Evolutionary conservation across 2,797 vertebrate genomes (phyloP), one percentile per base, ranked within the genome.

Genomic region (Schizothorax lantsangensis): DNA sequence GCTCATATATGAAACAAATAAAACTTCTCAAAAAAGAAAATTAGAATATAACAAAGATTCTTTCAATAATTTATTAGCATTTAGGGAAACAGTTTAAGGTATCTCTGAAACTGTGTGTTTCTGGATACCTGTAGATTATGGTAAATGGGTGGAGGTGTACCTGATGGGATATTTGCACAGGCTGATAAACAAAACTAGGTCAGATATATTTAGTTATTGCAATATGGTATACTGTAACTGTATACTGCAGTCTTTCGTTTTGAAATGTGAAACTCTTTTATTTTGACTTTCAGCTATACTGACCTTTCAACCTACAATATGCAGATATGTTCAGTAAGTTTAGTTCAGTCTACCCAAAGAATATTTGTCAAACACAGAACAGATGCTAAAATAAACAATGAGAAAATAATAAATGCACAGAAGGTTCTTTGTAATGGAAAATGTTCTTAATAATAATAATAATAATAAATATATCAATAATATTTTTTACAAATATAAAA

Each of bases 121-220:
- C 57, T 10, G 77, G 23, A n/a, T 26, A 84, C 30, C 10, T 75
- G 38, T 59, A 83, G 15, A 57, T 59, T 43, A 4, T 17, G 72
- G 7, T 12, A 38, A 75, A 82, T 40, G 14, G 33, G 36, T 40
- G 49, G 21, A 5, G 23, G 6, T 54, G 14, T 57, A 74, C 40
- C 69, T 45, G n/a, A 62, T 74, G 5, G 21, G 7, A 75, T 47
- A 68, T 52, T 49, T 77, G 43, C 72, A 38, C 30, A 40, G 21
- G 1, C 23, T 52, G 59, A 84, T 84, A 68, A 78, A 23, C 73
- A n/a, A 21, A 84, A 54, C 33, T 52, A 84, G 72, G 83, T 66
- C 57, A 77, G 30, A 77, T 66, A 66, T 66, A 38, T 77, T 38
- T 66, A 40, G 59, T 52, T 38, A 54, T n/a, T 75, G 21, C 57